Evolutionary conservation across 2,797 vertebrate genomes (phyloP), one percentile per base, ranked within the genome.

Genomic region (Poeciliopsis paucimaculata): DNA sequence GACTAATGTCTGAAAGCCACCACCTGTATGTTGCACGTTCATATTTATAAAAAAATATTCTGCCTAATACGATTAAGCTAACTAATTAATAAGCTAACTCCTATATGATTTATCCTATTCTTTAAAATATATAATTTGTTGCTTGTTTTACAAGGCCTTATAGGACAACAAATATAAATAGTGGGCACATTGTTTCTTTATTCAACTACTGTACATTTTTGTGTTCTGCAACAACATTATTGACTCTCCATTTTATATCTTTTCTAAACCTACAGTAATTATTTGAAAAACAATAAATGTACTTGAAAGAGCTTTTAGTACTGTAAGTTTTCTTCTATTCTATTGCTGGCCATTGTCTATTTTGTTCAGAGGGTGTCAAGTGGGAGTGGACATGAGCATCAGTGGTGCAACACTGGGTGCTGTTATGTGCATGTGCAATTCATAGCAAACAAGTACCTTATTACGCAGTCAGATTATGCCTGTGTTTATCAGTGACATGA

Each of bases 401-500:
- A 1, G 5, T 57, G 47, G 43, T 36, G 78, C 45, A 84, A 72
- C 15, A n/a, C 18, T 55, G 46, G 76, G 43, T 39, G 77, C 70
- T 73, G 82, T 79, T 70, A 82, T 51, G 72, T 43, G 55, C 78
- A 78, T 77, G 82, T 78, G 75, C 82, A 72, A 28, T 72, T 86
- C 76, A 76, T 73, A 86, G 82, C 88, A 93, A 86, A 86, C 81
- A 80, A 78, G 86, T 82, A 82, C 81, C 89, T 87, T 90, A 89
- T 93, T 92, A 90, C 84, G 82, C 83, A 89, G 88, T 93, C 90
- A 87, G 88, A 90, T 91, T 89, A 92, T 79, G 77, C 81, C 87
- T 57, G 57, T 90, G 88, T 94, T 94, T 93, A 93, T 91, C 93
- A 91, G 86, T 70, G 79, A 78, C 79, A 79, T 93, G 93, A 95